These are phyloP conservation scores for Carassius gibelio DNA, from an alignment of 2,113 vertebrate genomes.

Conservation along the genomic window DNA sequence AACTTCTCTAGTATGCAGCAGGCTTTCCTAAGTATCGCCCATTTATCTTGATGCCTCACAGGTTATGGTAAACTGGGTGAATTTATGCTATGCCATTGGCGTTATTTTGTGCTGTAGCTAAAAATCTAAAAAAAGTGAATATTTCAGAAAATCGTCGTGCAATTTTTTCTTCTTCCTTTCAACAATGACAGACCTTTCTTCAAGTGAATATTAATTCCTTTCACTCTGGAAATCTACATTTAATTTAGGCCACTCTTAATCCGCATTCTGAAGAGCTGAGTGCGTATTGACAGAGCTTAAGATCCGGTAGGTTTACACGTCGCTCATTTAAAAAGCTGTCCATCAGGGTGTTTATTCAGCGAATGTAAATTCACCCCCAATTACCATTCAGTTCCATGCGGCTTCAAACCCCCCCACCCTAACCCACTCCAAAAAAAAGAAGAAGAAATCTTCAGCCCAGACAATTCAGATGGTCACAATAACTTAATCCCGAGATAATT, in stretches of 20 bases:
- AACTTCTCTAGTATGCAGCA: conserved; percentile 11
- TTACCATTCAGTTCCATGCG: conserved; percentile 65
- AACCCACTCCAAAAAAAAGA: not conserved
- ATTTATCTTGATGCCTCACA: conserved; percentile 55
- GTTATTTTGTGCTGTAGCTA: conserved; percentile 20
- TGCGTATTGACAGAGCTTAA: conserved; percentile 57
- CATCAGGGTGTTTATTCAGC: conserved; percentile 72
- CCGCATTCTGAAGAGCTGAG: conserved; percentile 65
- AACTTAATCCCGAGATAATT: conserved; percentile 71
- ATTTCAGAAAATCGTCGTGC: conserved; percentile 29
- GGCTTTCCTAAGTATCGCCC: conserved; percentile 5
- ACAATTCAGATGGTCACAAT: conserved; percentile 63
- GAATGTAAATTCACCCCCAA: conserved; percentile 76
- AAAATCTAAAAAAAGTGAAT: conserved; percentile 29
- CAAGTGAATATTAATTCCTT: conserved; percentile 58
- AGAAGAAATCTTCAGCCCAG: conserved; percentile 57
- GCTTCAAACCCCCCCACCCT: conserved; percentile 47
- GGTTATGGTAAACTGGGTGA: conserved; percentile 61
- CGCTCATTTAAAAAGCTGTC: conserved; percentile 67
- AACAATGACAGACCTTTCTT: conserved; percentile 56
- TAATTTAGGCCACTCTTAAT: conserved; percentile 71
- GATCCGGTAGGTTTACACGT: conserved; percentile 68
- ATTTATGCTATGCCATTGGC: conserved; percentile 32
- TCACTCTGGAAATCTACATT: conserved; percentile 56
- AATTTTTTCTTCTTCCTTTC: conserved; percentile 19